Base-by-base conservation (phyloP, 2,888 invertebrate genomes). In the Megamerina dolium region DNA sequence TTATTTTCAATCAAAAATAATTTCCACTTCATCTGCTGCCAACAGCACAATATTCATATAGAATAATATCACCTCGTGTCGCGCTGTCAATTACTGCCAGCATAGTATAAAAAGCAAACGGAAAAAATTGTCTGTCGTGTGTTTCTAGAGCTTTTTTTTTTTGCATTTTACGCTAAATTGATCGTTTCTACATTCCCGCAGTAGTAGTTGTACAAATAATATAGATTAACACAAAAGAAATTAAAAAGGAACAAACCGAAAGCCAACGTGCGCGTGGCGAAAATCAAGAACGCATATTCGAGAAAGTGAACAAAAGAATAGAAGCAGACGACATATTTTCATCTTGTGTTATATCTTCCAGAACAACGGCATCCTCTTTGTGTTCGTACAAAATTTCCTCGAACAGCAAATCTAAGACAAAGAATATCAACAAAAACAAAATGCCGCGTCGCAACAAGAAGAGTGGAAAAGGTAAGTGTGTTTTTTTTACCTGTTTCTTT, bases 361-460 rank as follows among this genome's bases (percentile, higher is more conserved):
- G 16, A 16, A 39, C 30, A 8, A 36, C 38, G 12, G 43, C 44
- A 18, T 32, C 37, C n/a, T 46, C 38, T 20, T n/a, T 42, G 33
- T 37, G 18, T 38, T 49, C 39, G 21, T 23, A 40, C 31, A 46
- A 48, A 43, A 50, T 46, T 49, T 43, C 45, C 32, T 34, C 41
- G 21, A 34, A 19, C 14, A 37, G 37, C 6, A 48, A 45, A 45
- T 37, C 43, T 21, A 44, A 41, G 27, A 38, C 31, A 30, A 34
- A 39, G 47, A 32, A 43, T 37, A 37, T 48, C 33, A 42, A 43
- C 45, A 62, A 59, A 51, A 55, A 48, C 42, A 54, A 46, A 30
- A 70, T 69, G 70, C 65, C 71, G 53, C 64, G 65, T 48, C 68
- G 65, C 42, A 70, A 70, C 51, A 67, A 64, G 37, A 68, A 66